Conservation (phyloP, 2,113 vertebrate genomes). For the Seriola quinqueradiata region DNA sequence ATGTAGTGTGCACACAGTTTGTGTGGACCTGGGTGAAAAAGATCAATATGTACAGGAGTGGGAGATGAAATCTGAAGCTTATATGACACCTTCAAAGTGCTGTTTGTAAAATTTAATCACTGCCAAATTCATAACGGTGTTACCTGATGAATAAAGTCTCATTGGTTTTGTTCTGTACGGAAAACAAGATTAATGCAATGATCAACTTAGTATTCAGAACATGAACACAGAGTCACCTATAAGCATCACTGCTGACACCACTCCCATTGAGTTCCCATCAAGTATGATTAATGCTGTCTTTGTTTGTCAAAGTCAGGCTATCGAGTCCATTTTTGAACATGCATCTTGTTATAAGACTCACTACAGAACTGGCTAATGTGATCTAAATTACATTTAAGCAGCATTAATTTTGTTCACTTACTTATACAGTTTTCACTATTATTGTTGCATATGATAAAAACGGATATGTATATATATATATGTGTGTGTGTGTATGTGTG, state of each 20-base stretch:
- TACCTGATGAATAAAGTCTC: slow-evolving; percentile 4
- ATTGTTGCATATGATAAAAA: too few relatives aligned
- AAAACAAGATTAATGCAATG: slow-evolving; percentile 35
- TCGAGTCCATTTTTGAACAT: not conserved
- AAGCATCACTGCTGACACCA: slow-evolving; percentile 12
- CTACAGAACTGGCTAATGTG: slow-evolving; percentile 12
- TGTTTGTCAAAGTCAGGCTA: slow-evolving; percentile 10
- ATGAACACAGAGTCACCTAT: slow-evolving; percentile 32
- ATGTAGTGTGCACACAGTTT: not conserved
- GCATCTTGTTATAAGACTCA: not conserved
- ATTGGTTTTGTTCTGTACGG: slow-evolving; percentile 4
- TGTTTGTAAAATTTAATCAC: slow-evolving; percentile 5
- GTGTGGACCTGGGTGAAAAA: not conserved
- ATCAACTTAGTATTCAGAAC: slow-evolving; percentile 54
- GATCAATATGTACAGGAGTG: not conserved
- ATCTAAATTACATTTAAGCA: slow-evolving; percentile 4
- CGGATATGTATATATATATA: too few relatives aligned
- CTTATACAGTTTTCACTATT: too few relatives aligned
- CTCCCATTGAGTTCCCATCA: not conserved
- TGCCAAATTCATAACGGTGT: slow-evolving; percentile 17
- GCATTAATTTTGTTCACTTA: not conserved
- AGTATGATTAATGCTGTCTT: slow-evolving; percentile 25
- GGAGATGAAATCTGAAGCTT: not conserved
- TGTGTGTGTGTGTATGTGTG: too few relatives aligned
- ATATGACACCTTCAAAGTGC: not conserved